Evolutionary conservation across 1,140 invertebrate genomes (phyloP).

Genomic region (Macrobrachium rosenbergii): DNA sequence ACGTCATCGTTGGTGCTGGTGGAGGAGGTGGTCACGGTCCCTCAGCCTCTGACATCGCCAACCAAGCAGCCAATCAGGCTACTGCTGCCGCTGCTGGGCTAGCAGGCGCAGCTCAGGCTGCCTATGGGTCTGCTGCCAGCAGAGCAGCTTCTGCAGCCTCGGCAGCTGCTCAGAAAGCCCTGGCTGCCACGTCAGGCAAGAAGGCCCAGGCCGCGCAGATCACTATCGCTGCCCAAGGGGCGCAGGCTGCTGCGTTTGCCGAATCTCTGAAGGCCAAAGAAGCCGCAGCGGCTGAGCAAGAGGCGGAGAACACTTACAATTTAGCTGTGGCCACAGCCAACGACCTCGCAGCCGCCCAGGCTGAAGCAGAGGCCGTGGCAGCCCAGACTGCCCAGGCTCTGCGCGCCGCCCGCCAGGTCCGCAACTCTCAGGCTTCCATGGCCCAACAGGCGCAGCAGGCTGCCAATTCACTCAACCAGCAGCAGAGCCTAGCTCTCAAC

Average conservation of each 20-base stretch:
- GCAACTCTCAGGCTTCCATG: constrained; percentile 13
- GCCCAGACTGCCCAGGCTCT: constrained; percentile 12
- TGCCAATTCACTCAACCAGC: constrained; percentile 28
- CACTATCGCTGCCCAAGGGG: constrained; percentile 4
- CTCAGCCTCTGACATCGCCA: constrained; percentile 4
- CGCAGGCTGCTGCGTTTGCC: neutral
- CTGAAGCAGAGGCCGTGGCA: constrained; percentile 1
- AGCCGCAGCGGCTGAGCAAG: neutral
- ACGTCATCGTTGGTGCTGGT: constrained; percentile 11
- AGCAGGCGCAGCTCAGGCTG: neutral
- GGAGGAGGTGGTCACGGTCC: neutral
- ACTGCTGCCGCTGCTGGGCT: constrained; percentile 16
- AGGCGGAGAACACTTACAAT: constrained; percentile 18
- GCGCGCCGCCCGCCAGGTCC: neutral
- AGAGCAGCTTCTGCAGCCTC: neutral
- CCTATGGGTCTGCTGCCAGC: constrained; percentile 17
- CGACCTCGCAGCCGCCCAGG: constrained; percentile 12
- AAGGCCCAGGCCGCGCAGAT: neutral
- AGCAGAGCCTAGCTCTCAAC: constrained; percentile 16
- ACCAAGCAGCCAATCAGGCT: constrained; percentile 21
- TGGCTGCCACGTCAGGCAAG: neutral
- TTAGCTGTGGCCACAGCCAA: constrained; percentile 13
- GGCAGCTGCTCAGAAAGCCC: constrained; percentile 3
- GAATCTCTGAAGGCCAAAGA: neutral
- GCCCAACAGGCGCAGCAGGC: constrained; percentile 18